Conservation (phyloP, 2,113 vertebrate genomes). For the Oxyura jamaicensis region DNA sequence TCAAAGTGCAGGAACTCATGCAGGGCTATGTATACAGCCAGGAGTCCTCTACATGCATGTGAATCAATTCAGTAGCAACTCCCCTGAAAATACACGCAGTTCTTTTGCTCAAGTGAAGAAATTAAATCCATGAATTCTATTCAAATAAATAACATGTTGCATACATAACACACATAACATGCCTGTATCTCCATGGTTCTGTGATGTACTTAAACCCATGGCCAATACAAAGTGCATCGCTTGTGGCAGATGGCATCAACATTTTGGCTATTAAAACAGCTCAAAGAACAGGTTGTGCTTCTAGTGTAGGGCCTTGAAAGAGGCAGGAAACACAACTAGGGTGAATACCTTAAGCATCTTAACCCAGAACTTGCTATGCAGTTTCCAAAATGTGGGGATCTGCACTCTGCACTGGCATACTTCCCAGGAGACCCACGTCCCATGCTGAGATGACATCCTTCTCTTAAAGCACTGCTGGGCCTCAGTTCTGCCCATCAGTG, state of each 20-base stretch:
- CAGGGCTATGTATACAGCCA: background rate
- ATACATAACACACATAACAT: background rate
- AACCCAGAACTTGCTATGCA: background rate
- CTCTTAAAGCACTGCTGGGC: background rate
- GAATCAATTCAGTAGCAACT: background rate
- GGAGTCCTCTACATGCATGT: background rate
- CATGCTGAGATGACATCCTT: accelerated
- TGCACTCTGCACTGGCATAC: background rate
- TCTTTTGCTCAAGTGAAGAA: background rate
- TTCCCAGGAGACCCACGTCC: background rate
- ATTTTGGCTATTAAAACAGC: background rate
- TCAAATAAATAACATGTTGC: background rate
- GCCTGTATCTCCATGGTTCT: background rate
- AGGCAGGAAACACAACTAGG: background rate
- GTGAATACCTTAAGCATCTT: background rate
- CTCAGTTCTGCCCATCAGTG: accelerated
- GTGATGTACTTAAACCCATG: background rate
- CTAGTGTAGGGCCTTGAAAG: background rate
- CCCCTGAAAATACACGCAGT: background rate
- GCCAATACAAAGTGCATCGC: background rate
- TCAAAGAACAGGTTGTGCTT: background rate
- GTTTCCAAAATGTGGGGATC: background rate
- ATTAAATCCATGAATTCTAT: background rate
- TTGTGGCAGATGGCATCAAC: background rate
- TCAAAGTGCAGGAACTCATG: background rate